A percentile compares a stretch with the other conserved stretches of the same genome.
Evolutionary conservation across 2,888 invertebrate species (phyloP).

Genomic region (Drosophila phalerata): DNA sequence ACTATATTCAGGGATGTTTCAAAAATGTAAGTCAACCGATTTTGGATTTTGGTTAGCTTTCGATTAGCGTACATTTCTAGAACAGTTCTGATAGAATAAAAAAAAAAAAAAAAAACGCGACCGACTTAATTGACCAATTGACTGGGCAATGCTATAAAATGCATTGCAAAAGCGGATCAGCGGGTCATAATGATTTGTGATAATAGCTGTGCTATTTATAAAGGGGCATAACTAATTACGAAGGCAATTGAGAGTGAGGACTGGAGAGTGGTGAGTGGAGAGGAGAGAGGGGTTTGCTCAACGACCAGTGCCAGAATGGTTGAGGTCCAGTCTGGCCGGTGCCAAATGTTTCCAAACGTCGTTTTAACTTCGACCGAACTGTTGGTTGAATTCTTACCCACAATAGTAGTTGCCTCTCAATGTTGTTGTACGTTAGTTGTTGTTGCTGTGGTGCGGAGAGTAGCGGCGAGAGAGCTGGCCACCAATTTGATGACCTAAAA

Average conservation of each 20-base stretch:
- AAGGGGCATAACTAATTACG: slow-evolving; percentile 47
- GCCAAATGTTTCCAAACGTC: slow-evolving; percentile 56
- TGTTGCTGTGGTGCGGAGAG: slow-evolving; percentile 17
- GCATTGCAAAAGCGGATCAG: slow-evolving; percentile 67
- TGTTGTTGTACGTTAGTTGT: slow-evolving; percentile 22
- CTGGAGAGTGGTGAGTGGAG: neutral
- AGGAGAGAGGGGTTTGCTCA: slow-evolving; percentile 1
- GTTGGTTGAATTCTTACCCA: slow-evolving; percentile 2
- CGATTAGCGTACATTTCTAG: too few relatives aligned
- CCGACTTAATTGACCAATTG: slow-evolving; percentile 50
- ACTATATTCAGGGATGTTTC: too few relatives aligned
- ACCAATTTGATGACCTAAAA: slow-evolving; percentile 78
- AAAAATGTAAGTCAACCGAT: too few relatives aligned
- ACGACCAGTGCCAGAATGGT: slow-evolving; percentile 39
- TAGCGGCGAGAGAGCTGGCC: slow-evolving; percentile 49
- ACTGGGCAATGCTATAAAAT: slow-evolving; percentile 40
- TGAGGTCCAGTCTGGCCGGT: slow-evolving; percentile 68
- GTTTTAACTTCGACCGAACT: slow-evolving; percentile 26
- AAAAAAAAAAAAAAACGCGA: neutral
- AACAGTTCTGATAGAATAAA: neutral
- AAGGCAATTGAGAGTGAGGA: slow-evolving; percentile 6
- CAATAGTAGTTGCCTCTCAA: neutral
- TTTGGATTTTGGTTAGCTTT: too few relatives aligned
- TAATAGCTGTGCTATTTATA: slow-evolving; percentile 73
- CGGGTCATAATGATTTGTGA: slow-evolving; percentile 79